These are phyloP conservation scores for Eublepharis macularius DNA, from an alignment of 2,113 vertebrate genomes.

Conservation along the genomic window DNA sequence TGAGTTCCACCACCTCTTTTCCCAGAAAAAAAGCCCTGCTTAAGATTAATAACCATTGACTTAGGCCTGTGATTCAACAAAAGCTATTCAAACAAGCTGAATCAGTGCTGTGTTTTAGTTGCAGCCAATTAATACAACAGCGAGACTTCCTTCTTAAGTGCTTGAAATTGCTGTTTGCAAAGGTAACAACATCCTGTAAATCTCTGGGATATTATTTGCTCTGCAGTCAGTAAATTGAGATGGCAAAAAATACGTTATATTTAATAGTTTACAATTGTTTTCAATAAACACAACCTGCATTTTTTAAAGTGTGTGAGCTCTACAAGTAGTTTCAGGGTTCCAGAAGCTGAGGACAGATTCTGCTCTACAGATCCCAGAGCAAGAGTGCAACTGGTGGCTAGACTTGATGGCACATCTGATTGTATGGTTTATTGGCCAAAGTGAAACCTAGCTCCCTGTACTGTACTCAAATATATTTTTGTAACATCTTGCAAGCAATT, in stretches of 20 bases:
- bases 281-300: not conserved
- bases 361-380: not conserved
- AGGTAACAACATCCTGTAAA: slow-evolving; percentile 38
- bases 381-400: not conserved
- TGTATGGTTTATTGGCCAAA: not conserved
- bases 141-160: slow-evolving; percentile 34
- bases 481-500: not conserved
- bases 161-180: slow-evolving; percentile 38
- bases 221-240: slow-evolving; percentile 25
- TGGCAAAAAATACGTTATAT: not conserved
- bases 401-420: not conserved
- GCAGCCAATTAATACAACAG: slow-evolving; percentile 59
- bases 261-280: not conserved
- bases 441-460: not conserved
- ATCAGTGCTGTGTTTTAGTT: slow-evolving; percentile 45
- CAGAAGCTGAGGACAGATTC: not conserved
- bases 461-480: not conserved
- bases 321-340: not conserved
- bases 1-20: too few relatives aligned
- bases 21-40: too few relatives aligned
- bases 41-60: slow-evolving; percentile 62
- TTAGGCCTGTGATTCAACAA: slow-evolving; percentile 59
- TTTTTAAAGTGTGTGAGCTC: not conserved
- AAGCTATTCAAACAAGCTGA: slow-evolving; percentile 53
- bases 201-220: slow-evolving; percentile 16